phyloP scores from a whole-genome alignment of 2,888 invertebrate species.

The Orchestes rusci region DNA sequence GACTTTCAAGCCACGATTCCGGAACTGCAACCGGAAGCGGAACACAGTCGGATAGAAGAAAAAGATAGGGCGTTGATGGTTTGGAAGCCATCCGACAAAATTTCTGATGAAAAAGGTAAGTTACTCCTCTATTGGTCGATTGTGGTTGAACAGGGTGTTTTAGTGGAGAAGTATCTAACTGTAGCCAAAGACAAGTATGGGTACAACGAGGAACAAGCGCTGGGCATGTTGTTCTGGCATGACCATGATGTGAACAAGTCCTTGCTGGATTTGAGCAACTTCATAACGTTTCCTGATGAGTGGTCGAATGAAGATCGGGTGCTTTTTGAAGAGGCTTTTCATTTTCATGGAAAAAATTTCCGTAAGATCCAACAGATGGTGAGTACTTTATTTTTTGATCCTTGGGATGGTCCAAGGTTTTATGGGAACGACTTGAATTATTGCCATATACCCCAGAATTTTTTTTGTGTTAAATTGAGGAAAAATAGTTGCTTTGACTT shows the following conservation, averaged over 20 bases:
- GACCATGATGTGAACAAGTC: slow-evolving; percentile 92
- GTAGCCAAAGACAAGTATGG: slow-evolving; percentile 96
- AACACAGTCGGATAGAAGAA: slow-evolving; percentile 66
- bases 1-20: slow-evolving; percentile 93
- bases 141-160: too few species aligned
- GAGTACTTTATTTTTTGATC: slow-evolving; percentile 35
- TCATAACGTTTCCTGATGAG: slow-evolving; percentile 95
- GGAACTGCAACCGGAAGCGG: slow-evolving; percentile 65
- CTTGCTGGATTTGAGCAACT: slow-evolving; percentile 88
- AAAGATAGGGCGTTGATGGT: slow-evolving; percentile 87
- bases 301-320: slow-evolving; percentile 99
- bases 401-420: too few species aligned
- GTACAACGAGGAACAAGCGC: slow-evolving; percentile 93
- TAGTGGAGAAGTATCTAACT: slow-evolving; percentile 93
- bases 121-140: too few species aligned
- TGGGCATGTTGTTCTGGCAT: slow-evolving; percentile 98
- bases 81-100: slow-evolving; percentile 89
- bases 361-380: slow-evolving; percentile 97
- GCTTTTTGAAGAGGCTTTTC: slow-evolving; percentile 95
- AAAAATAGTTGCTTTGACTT: too few species aligned
- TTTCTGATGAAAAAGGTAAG: slow-evolving; percentile 85
- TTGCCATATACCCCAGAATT: too few species aligned
- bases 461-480: too few species aligned
- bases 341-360: slow-evolving; percentile 97
- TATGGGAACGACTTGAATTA: too few species aligned